Evolutionary conservation across 2,888 invertebrate species (phyloP), one percentile per base, ranked within the genome.

Genomic region (Catocala fraxini): DNA sequence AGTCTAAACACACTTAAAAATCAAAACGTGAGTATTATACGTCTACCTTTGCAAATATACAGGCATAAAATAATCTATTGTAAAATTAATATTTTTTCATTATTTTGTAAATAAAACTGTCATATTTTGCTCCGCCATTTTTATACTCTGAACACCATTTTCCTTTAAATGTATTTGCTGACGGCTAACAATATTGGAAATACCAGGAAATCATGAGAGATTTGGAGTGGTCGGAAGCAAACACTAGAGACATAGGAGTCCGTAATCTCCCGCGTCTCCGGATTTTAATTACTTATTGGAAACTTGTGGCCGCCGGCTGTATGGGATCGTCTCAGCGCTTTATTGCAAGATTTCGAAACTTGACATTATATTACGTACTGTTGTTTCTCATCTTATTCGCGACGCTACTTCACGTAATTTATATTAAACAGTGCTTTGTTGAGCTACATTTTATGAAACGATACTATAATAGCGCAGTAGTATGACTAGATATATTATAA

Each of bases 251-350:
- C 84, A 84, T 82, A 86, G 86, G 73, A 83, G 82, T 33, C 77
- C 82, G 90, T 92, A 91, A 92, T 92, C 89, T 90, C 86, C 80
- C 83, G 86, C 86, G 88, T 90, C 91, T 90, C 84, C 83, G 83
- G 92, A 90, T 93, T 93, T 93, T 94, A 94, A 94, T 94, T 93
- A 92, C 93, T 92, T 92, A 92, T 93, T 89, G 93, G 94, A 93
- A 92, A 93, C 89, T 93, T 92, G 93, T 88, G 91, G 91, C 93
- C 92, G 90, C 89, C 85, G 93, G 93, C 92, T 84, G 86, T 89
- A 85, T 87, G 87, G 83, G 85, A 89, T 72, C 88, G 87, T 89
- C 90, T 90, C 87, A 71, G 80, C 82, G 87, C 82, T 89, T 90
- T 93, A 93, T 93, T 93, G 91, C 85, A 77, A 88, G 83, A 89